Conservation (phyloP, 2,113 vertebrate species). For the Neogale vison region DNA sequence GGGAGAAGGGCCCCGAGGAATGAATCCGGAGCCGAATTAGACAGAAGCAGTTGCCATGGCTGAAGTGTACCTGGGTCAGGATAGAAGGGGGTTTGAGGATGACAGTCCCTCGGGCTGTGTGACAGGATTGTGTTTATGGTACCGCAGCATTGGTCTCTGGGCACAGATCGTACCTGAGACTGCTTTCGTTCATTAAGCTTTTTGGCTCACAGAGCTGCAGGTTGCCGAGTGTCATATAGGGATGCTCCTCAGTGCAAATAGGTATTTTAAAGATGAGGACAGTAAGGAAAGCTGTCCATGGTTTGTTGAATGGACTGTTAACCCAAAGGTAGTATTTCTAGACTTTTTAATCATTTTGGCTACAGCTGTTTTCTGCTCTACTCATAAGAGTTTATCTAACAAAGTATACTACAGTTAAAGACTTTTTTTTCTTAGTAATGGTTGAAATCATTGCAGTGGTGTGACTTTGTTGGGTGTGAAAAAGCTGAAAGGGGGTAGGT, state of each 20-base stretch:
- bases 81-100: background rate
- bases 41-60: background rate
- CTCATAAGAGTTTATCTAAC: background rate
- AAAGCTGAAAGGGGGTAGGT: background rate
- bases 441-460: background rate
- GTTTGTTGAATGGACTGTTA: background rate
- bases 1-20: background rate
- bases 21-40: background rate
- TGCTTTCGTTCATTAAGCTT: background rate
- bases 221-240: background rate
- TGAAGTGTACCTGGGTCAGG: background rate
- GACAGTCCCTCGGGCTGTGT: background rate
- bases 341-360: background rate
- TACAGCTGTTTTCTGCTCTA: background rate
- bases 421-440: background rate
- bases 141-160: background rate
- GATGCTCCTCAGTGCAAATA: background rate
- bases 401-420: background rate
- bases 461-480: background rate
- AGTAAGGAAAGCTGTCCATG: background rate
- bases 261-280: background rate
- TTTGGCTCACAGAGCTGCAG: background rate
- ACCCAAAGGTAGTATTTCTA: background rate
- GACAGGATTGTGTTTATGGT: background rate
- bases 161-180: background rate